These are phyloP conservation scores for Gnatocerus cornutus DNA, from an alignment of 2,888 invertebrate genomes.

Conservation along the genomic window DNA sequence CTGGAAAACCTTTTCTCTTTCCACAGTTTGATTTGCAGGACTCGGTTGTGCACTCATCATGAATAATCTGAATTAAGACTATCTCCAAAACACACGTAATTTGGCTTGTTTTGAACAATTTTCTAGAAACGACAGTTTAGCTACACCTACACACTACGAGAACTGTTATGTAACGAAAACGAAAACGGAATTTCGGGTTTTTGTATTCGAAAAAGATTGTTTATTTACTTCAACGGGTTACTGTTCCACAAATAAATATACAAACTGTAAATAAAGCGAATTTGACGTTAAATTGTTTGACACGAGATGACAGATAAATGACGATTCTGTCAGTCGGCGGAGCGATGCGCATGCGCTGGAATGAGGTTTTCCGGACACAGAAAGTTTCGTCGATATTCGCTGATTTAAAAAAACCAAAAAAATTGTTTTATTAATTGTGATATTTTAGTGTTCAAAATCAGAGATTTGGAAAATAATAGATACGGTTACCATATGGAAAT, in stretches of 20 bases:
- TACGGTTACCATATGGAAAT: too few species aligned
- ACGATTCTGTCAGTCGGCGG: neutral
- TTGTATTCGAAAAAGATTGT: neutral
- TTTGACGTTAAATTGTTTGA: neutral
- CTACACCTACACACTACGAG: neutral
- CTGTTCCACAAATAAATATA: neutral
- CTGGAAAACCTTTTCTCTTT: conserved; percentile 91
- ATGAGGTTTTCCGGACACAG: neutral
- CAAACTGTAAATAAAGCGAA: neutral
- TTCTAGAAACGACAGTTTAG: too few species aligned
- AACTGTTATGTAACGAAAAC: neutral
- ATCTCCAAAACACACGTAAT: too few species aligned
- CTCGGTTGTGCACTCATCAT: conserved; percentile 85
- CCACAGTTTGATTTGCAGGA: conserved; percentile 83
- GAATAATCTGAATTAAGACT: neutral
- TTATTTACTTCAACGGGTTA: too few species aligned
- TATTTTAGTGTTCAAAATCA: too few species aligned
- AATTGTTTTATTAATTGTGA: too few species aligned
- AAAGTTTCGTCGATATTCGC: neutral
- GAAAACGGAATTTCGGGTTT: neutral
- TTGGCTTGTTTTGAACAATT: too few species aligned
- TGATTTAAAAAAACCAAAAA: too few species aligned
- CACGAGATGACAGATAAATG: conserved; percentile 4
- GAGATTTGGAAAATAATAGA: too few species aligned
- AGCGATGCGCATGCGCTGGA: neutral